Evolutionary conservation across 2,888 invertebrate genomes (phyloP).

Genomic region (Drosophila tripunctata): DNA sequence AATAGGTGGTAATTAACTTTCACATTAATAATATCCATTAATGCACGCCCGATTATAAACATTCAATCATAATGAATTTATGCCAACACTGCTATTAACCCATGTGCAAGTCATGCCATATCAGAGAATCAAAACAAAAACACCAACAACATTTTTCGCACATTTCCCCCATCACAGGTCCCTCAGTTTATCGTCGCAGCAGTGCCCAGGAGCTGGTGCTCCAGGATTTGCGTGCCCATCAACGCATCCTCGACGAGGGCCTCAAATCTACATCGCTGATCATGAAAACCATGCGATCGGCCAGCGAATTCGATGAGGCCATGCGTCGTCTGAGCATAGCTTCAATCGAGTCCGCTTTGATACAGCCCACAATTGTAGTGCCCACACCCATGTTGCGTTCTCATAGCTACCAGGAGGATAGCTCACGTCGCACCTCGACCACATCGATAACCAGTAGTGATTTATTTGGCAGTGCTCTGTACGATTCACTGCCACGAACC

Average conservation of each 20-base stretch:
- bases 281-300: slow-evolving; percentile 83
- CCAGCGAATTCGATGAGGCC: slow-evolving; percentile 84
- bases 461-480: slow-evolving; percentile 55
- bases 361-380: slow-evolving; percentile 70
- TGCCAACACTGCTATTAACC: slow-evolving; percentile 23
- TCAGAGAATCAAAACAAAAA: slow-evolving; percentile 31
- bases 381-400: slow-evolving; percentile 78
- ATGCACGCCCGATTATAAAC: slow-evolving; percentile 1
- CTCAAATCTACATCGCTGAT: slow-evolving; percentile 84
- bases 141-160: slow-evolving; percentile 78
- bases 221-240: slow-evolving; percentile 78
- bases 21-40: not conserved
- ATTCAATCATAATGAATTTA: slow-evolving; percentile 10
- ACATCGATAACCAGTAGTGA: slow-evolving; percentile 65
- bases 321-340: slow-evolving; percentile 83
- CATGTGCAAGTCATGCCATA: slow-evolving; percentile 30
- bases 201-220: slow-evolving; percentile 78
- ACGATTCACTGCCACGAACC: slow-evolving; percentile 63
- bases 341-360: slow-evolving; percentile 76
- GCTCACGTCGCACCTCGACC: slow-evolving; percentile 58
- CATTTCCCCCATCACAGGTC: slow-evolving; percentile 60
- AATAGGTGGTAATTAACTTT: not conserved
- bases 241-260: slow-evolving; percentile 80
- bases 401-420: slow-evolving; percentile 76
- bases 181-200: slow-evolving; percentile 53